Evolutionary conservation across 1,140 invertebrate genomes (phyloP).

Genomic region (Ephestia elutella): DNA sequence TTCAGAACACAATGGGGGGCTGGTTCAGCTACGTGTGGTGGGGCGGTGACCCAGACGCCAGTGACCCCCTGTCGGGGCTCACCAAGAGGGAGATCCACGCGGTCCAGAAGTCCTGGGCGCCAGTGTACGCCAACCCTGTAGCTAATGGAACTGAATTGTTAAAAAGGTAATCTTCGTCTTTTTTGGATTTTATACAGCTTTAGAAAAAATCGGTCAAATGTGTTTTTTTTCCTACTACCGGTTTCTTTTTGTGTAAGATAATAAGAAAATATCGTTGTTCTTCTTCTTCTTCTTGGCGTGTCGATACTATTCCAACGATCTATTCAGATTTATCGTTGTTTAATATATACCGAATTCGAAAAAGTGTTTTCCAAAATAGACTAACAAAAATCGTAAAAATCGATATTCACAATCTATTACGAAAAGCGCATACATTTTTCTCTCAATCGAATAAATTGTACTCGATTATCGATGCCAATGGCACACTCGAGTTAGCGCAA

Average conservation of each 20-base stretch:
- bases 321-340: no score
- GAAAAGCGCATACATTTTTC: neutral
- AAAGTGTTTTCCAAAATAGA: no score
- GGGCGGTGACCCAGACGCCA: constrained; percentile 60
- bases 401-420: neutral
- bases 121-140: constrained; percentile 42
- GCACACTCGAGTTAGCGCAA: neutral
- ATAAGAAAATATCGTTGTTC: no score
- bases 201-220: no score
- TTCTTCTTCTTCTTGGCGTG: no score
- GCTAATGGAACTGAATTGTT: constrained; percentile 60
- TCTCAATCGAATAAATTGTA: neutral
- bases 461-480: neutral
- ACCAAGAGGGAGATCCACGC: constrained; percentile 53
- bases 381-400: no score
- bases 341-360: no score
- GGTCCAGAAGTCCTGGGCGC: constrained; percentile 63
- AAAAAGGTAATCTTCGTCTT: constrained; percentile 35
- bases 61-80: constrained; percentile 53
- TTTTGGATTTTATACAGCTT: no score
- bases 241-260: no score
- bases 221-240: no score
- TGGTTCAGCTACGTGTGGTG: constrained; percentile 61
- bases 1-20: constrained; percentile 48
- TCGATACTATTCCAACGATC: no score